Percentiles rank a stretch among this genome's conserved stretches.
Conservation (phyloP, 2,797 vertebrate genomes). For the Platalea minor region DNA sequence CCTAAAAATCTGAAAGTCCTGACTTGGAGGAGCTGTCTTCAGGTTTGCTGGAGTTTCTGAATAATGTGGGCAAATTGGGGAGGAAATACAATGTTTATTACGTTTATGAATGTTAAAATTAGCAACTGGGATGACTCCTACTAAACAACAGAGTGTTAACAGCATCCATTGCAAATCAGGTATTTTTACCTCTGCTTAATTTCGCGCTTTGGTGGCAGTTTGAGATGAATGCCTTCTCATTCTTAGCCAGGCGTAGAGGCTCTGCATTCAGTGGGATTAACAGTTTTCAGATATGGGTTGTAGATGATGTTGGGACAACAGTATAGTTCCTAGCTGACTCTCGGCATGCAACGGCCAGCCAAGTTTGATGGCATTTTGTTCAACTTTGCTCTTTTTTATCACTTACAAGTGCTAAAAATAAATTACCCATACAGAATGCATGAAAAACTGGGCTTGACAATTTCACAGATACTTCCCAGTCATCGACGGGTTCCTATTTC, state of each 20-base stretch:
- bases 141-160: background rate
- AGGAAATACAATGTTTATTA: background rate
- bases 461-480: background rate
- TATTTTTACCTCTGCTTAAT: background rate
- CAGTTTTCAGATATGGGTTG: background rate
- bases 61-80: background rate
- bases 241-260: background rate
- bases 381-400: background rate
- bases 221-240: background rate
- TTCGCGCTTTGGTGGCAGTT: background rate
- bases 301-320: background rate
- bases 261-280: background rate
- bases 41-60: background rate
- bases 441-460: background rate
- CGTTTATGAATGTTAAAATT: background rate
- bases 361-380: background rate
- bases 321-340: background rate
- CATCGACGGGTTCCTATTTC: background rate
- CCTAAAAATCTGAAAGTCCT: background rate
- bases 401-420: background rate
- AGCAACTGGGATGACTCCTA: background rate
- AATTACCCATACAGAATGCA: background rate
- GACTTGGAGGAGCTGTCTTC: background rate
- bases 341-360: background rate
- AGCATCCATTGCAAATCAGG: background rate